Evolutionary conservation across 2,888 invertebrate species (phyloP).

Genomic region (Drosophila longiperda): DNA sequence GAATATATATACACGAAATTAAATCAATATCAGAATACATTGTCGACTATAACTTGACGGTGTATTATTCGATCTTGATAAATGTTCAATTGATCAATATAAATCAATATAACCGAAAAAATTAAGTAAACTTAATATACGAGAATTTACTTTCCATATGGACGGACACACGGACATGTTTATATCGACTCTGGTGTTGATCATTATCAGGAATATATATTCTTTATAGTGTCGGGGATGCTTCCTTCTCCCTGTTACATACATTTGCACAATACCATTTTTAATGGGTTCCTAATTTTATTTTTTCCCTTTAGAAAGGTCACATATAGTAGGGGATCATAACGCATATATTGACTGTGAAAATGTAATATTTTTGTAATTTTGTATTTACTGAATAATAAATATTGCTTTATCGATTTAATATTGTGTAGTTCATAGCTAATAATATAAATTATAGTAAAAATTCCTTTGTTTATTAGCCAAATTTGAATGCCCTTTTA

Average conservation of each 20-base stretch:
- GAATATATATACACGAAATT: not conserved
- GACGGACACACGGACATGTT: not conserved
- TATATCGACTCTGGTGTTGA: not conserved
- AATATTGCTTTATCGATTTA: not conserved
- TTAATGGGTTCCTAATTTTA: too few relatives aligned
- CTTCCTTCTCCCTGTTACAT: not conserved
- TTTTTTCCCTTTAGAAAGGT: not conserved
- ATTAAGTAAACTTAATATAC: not conserved
- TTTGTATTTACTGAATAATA: not conserved
- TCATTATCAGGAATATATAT: not conserved
- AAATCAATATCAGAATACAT: not conserved
- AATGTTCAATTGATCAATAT: not conserved
- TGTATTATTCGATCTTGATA: not conserved
- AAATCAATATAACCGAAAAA: not conserved
- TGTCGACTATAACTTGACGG: not conserved
- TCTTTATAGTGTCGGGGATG: not conserved
- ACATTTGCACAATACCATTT: not conserved
- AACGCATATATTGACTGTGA: too few relatives aligned
- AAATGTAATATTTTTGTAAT: too few relatives aligned
- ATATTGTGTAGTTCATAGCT: not conserved
- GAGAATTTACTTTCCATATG: too few relatives aligned
- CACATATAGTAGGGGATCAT: not conserved
- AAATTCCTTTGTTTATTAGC: not conserved
- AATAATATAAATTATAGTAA: not conserved
- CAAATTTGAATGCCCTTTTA: not conserved